phyloP scores from a whole-genome alignment of 2,888 invertebrate genomes.

The Odontothrips loti region DNA sequence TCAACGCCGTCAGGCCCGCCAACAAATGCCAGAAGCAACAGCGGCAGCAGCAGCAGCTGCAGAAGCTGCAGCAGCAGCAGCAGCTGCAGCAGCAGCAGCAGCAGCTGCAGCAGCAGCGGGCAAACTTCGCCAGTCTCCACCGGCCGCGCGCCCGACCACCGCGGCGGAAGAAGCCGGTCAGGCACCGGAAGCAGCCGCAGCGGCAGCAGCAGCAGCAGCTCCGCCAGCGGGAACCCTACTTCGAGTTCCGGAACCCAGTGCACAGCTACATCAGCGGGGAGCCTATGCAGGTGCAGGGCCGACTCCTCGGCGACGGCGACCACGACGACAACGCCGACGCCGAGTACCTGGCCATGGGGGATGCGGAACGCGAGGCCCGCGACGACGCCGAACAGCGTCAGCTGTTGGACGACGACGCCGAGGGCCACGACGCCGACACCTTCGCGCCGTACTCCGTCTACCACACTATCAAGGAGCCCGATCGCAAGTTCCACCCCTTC shows the following conservation, averaged over 20 bases:
- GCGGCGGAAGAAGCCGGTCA: not conserved
- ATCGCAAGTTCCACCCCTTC: not conserved
- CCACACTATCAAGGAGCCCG: not conserved
- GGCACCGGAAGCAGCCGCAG: not conserved
- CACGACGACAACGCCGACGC: conserved; percentile 7
- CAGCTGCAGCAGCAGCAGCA: too few species aligned
- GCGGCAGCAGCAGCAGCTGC: not conserved
- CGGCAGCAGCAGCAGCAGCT: not conserved
- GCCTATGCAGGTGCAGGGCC: not conserved
- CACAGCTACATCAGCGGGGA: conserved; percentile 5
- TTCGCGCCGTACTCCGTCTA: conserved; percentile 18
- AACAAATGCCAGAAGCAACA: not conserved
- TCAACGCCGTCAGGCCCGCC: not conserved
- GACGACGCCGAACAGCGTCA: not conserved
- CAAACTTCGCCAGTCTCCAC: not conserved
- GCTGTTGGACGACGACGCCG: not conserved
- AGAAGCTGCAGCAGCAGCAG: too few species aligned
- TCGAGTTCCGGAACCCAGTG: conserved; percentile 11
- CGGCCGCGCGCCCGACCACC: not conserved
- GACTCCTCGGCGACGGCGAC: not conserved
- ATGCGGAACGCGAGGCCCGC: not conserved
- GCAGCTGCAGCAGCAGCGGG: not conserved
- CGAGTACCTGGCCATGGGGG: conserved; percentile 3
- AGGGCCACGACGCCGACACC: not conserved
- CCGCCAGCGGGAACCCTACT: not conserved